These are phyloP conservation scores for Semicossyphus pulcher DNA, from an alignment of 2,113 vertebrate species.

Conservation along the genomic window DNA sequence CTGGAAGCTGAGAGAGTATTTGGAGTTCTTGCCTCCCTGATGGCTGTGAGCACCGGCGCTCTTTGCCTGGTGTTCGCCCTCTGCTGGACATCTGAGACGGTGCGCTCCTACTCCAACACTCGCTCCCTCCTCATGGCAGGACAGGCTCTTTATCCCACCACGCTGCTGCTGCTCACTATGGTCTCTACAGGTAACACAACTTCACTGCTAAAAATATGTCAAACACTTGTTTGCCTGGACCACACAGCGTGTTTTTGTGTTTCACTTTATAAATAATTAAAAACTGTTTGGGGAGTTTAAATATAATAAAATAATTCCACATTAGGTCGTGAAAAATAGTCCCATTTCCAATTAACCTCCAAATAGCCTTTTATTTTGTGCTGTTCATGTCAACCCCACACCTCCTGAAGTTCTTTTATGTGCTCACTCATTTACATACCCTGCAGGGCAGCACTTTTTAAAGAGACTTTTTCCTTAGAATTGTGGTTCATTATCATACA, in stretches of 20 bases:
- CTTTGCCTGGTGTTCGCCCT: conserved; percentile 83
- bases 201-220: background rate
- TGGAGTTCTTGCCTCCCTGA: conserved; percentile 78
- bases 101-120: conserved; percentile 83
- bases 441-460: conserved; percentile 47
- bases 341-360: conserved; percentile 28
- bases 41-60: conserved; percentile 77
- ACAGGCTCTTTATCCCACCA: conserved; percentile 80
- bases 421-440: conserved; percentile 48
- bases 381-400: conserved; percentile 39
- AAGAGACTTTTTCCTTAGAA: conserved; percentile 43
- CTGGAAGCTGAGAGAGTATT: conserved; percentile 80
- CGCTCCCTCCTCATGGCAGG: conserved; percentile 80
- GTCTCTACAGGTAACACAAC: conserved; percentile 77
- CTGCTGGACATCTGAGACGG: conserved; percentile 82
- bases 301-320: background rate
- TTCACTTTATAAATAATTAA: background rate
- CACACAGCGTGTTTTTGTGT: background rate
- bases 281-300: background rate
- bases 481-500: conserved; percentile 68
- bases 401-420: conserved; percentile 32
- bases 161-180: conserved; percentile 82
- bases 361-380: conserved; percentile 50
- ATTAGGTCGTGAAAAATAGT: conserved; percentile 1
- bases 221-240: background rate